Base-by-base conservation (phyloP, 2,113 vertebrate species). In the Acanthisitta chloris region DNA sequence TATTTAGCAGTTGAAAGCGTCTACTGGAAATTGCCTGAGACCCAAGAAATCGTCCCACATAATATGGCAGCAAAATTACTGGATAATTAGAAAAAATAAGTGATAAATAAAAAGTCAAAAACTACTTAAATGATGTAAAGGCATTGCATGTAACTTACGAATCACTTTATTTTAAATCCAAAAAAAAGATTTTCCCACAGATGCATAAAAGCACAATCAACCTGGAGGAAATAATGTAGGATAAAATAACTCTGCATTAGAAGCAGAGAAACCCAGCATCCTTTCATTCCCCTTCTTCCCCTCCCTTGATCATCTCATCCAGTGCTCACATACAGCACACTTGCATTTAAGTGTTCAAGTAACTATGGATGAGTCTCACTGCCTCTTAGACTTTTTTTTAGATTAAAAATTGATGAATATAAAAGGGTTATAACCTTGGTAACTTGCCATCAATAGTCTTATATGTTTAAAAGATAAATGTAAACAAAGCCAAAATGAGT, bases 341-440 rank as follows among this genome's bases (percentile, higher is more conserved):
- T 97, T 93, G 91, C 94, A 92, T 95, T 96, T 92, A 82, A 93
- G 86, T 80, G 86, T 96, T 89, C 91, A 92, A 94, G 96, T 89
- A 97, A 97, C 97, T 96, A 96, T 46, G 92, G 96, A 96, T 90
- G 94, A 97, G 84, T 67, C 82, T 91, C 76, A 61, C 80, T 96
- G 96, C 97, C 95, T 97, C 96, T 84, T 92, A 96, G 95, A 96
- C 96, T 96, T 96, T 96, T 97, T 94, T 97, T 89, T 79, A 98
- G 97, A 98, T 98, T 98, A 98, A 98, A 98, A 98, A 98, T 98
- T 98, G 97, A 98, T 97, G 97, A 97, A 96, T 97, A 98, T 97
- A 97, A 97, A 96, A 95, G 94, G 98, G 97, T 96, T 97, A 97
- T 95, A 98, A 98, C 97, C 96, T 97, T 98, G 98, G 97, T 97